phyloP scores from a whole-genome alignment of 2,113 vertebrate species.

The Oryzias curvinotus region DNA sequence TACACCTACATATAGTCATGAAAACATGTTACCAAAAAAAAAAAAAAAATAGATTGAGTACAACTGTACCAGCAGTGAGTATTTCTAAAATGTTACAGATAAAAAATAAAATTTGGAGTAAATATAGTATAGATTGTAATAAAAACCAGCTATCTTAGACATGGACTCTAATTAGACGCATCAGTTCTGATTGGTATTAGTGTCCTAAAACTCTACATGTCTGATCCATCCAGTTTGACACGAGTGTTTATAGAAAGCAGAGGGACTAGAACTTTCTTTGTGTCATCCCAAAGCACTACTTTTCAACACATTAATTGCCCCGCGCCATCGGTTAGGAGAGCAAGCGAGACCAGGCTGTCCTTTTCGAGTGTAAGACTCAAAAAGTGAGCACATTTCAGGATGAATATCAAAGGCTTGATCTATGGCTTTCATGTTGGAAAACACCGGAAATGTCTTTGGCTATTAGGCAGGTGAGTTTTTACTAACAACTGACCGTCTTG shows the following conservation, averaged over 20 bases:
- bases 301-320: slow-evolving; percentile 23
- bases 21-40: slow-evolving; percentile 73
- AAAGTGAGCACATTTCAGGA: slow-evolving; percentile 43
- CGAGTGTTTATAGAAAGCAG: slow-evolving; percentile 31
- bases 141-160: slow-evolving; percentile 98
- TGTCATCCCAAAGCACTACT: slow-evolving; percentile 28
- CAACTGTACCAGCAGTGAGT: slow-evolving; percentile 99
- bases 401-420: slow-evolving; percentile 30
- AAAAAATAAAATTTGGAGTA: slow-evolving; percentile 86
- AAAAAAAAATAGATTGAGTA: slow-evolving; percentile 85
- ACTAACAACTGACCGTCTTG: slow-evolving; percentile 25
- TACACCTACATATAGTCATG: slow-evolving; percentile 71
- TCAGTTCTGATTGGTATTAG: slow-evolving; percentile 55
- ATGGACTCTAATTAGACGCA: slow-evolving; percentile 74
- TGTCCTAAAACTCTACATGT: slow-evolving; percentile 47
- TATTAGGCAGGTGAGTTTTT: slow-evolving; percentile 39
- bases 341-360: slow-evolving; percentile 82
- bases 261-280: slow-evolving; percentile 28
- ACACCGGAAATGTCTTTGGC: slow-evolving; percentile 67
- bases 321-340: slow-evolving; percentile 30
- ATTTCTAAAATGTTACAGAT: slow-evolving; percentile 88
- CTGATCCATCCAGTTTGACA: slow-evolving; percentile 56
- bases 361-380: slow-evolving; percentile 85
- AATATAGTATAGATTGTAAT: slow-evolving; percentile 89
- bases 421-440: slow-evolving; percentile 58